Percentiles rank a stretch among this genome's conserved stretches.
Evolutionary conservation across 2,888 invertebrate genomes (phyloP).

Genomic region (Abrostola triplasia): DNA sequence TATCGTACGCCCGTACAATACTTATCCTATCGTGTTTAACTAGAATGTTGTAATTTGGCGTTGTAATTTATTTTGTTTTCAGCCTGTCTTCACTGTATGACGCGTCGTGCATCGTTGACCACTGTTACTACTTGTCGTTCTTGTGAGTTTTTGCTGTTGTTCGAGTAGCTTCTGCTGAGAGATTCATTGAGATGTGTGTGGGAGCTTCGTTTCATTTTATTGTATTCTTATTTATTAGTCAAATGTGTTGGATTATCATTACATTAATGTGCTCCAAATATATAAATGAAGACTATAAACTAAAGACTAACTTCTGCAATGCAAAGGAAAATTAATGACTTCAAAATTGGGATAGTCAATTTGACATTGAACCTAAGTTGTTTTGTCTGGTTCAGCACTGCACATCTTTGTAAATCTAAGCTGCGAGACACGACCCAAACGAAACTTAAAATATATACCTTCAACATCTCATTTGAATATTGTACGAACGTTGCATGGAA

Average conservation of each 20-base stretch:
- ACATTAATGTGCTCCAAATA: neutral
- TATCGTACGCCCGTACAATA: slow-evolving; percentile 68
- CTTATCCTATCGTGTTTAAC: slow-evolving; percentile 78
- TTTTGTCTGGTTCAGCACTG: no score
- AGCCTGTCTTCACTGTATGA: slow-evolving; percentile 68
- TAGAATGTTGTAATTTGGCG: slow-evolving; percentile 79
- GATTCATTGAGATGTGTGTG: slow-evolving; percentile 50
- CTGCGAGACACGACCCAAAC: slow-evolving; percentile 19
- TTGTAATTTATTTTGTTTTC: slow-evolving; percentile 79
- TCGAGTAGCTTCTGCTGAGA: slow-evolving; percentile 36
- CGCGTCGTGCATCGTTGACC: slow-evolving; percentile 68
- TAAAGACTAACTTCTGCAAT: no score
- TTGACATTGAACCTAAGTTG: no score
- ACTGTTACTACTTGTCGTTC: slow-evolving; percentile 69
- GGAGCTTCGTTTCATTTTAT: slow-evolving; percentile 28
- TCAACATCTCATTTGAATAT: slow-evolving; percentile 46
- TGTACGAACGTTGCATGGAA: slow-evolving; percentile 46
- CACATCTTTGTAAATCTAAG: neutral
- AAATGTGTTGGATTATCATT: slow-evolving; percentile 13
- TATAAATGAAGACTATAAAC: no score
- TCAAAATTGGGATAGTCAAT: no score
- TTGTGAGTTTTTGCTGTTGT: slow-evolving; percentile 58
- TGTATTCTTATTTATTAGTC: slow-evolving; percentile 25
- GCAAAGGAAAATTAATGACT: no score
- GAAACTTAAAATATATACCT: slow-evolving; percentile 32